These are phyloP conservation scores for Gymnobelideus leadbeateri DNA, from an alignment of 2,113 vertebrate genomes.

Conservation along the genomic window DNA sequence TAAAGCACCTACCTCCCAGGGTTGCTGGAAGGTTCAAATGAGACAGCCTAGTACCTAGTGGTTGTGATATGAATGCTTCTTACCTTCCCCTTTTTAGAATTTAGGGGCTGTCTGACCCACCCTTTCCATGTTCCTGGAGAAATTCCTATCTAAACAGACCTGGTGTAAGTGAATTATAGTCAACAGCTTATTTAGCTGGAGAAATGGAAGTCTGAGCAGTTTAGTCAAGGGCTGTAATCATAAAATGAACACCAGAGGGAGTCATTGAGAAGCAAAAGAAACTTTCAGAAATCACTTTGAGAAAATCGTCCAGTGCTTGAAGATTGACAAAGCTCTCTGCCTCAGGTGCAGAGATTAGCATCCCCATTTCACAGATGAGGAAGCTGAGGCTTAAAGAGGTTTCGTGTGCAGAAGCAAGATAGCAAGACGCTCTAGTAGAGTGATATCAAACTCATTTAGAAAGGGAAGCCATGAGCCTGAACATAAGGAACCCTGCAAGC, in stretches of 20 bases:
- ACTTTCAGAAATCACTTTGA: neutral
- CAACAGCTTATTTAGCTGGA: neutral
- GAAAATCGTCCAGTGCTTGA: neutral
- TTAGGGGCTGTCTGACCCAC: neutral
- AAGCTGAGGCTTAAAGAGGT: neutral
- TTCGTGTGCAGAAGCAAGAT: neutral
- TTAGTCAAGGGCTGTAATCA: neutral
- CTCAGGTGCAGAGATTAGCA: neutral
- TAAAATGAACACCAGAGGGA: conserved; percentile 61
- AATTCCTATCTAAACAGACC: neutral
- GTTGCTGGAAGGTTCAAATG: neutral
- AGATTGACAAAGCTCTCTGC: neutral
- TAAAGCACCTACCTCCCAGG: neutral
- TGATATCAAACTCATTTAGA: neutral
- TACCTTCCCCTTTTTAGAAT: neutral
- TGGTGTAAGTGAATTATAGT: no score
- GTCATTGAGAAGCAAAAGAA: conserved; percentile 30
- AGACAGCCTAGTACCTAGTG: neutral
- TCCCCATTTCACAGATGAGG: neutral
- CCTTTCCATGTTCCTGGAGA: neutral
- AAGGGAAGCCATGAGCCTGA: no score
- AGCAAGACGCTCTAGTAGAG: neutral
- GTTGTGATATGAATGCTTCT: neutral
- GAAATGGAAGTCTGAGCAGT: neutral
- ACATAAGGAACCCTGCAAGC: no score